Base-by-base conservation (phyloP, 2,888 invertebrate genomes). In the Drosophila tanythrix region DNA sequence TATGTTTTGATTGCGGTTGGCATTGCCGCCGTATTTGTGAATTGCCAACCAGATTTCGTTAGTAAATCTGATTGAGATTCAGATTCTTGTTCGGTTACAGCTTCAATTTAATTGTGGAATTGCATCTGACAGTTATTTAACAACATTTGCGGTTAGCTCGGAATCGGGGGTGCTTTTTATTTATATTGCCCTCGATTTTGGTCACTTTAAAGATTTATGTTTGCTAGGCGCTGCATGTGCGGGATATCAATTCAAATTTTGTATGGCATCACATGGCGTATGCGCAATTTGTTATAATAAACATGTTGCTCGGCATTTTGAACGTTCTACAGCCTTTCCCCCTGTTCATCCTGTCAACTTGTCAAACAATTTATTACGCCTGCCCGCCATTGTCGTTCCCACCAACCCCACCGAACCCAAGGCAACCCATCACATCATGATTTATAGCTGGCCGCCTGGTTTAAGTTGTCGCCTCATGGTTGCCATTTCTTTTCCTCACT, bases 211-310 rank as follows among this genome's bases (percentile, higher is more conserved):
- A 72, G 78, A 84, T 84, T 74, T 82, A 84, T 82, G 67, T 33
- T 38, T 60, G 57, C 31, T 38, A 29, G 21, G n/a, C 48, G 33
- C 21, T 58, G 61, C 59, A 61, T 57, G 64, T 58, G 35, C 38
- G 52, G 67, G 55, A 76, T 71, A 82, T 81, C 85, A 88, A 79
- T 88, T 81, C 81, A 86, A 80, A 82, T 88, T 83, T 76, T 79
- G 73, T 70, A 76, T 74, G 83, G 86, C 80, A 72, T 80, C 86
- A 83, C 82, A 86, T 86, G 88, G 88, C 80, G 85, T 86, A 86
- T 86, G 78, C 82, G 86, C 84, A 88, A 86, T 86, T 88, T 88
- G 83, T 88, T 88, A 88, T 88, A 85, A 86, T 85, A 85, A 85
- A 88, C 85, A 85, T 88, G 88, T 86, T 86, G 88, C 86, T 75